Evolutionary conservation across 2,113 vertebrate species (phyloP).

Genomic region (Tonatia bakeri): DNA sequence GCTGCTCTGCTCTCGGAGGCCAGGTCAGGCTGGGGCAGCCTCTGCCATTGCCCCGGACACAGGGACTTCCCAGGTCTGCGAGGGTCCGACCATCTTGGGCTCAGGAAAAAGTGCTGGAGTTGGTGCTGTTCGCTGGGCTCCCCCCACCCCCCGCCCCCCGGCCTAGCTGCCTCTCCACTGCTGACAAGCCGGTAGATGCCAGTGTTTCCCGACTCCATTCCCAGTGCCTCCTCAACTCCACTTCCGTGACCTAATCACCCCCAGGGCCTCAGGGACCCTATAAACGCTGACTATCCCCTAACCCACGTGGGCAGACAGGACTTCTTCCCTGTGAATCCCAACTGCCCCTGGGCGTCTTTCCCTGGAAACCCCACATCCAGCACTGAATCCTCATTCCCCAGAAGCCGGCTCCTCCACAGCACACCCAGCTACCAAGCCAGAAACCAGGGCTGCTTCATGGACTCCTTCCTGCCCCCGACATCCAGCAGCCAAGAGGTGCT

Average conservation of each 20-base stretch:
- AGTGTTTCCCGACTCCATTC: background rate
- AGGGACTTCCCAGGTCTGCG: background rate
- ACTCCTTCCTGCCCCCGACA: background rate
- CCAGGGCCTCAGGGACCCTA: background rate
- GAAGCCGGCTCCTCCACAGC: background rate
- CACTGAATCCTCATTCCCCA: background rate
- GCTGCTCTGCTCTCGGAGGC: background rate
- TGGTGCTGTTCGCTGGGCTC: background rate
- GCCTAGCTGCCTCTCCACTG: background rate
- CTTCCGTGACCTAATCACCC: background rate
- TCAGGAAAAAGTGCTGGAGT: background rate
- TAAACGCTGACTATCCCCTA: background rate
- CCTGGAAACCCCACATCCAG: background rate
- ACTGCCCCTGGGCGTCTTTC: background rate
- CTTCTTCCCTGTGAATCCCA: background rate
- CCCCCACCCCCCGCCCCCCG: background rate
- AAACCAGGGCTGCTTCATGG: background rate
- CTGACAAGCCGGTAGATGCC: background rate
- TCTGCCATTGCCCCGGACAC: background rate
- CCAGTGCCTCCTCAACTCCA: background rate
- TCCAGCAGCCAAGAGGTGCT: background rate
- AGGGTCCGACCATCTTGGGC: background rate
- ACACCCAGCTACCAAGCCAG: background rate
- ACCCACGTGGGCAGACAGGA: background rate
- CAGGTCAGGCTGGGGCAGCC: background rate